phyloP scores from a whole-genome alignment of 2,113 vertebrate genomes.

The Onychostoma macrolepis region DNA sequence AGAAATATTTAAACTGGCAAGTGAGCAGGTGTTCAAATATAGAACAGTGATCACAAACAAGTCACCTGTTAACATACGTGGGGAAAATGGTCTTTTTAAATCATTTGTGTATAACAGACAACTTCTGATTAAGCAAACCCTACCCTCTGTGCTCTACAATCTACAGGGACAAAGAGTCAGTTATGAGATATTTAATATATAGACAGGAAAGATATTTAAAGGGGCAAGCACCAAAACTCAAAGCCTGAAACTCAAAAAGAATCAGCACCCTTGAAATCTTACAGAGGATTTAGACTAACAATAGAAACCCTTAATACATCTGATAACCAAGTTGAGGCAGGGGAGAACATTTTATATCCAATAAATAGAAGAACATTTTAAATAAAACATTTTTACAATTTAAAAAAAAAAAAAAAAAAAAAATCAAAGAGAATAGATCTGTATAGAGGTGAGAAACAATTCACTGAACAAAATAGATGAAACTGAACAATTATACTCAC shows the following conservation, averaged over 20 bases:
- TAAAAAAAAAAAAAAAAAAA: slow-evolving; percentile 56
- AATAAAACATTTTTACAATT: slow-evolving; percentile 80
- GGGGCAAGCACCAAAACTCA: slow-evolving; percentile 69
- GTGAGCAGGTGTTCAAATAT: slow-evolving; percentile 16
- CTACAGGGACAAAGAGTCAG: slow-evolving; percentile 74
- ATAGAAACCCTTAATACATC: slow-evolving; percentile 58
- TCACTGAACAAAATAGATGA: slow-evolving; percentile 58
- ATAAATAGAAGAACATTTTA: slow-evolving; percentile 69
- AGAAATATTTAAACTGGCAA: slow-evolving; percentile 22
- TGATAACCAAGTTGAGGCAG: slow-evolving; percentile 62
- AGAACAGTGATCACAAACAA: slow-evolving; percentile 9
- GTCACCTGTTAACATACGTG: slow-evolving; percentile 1
- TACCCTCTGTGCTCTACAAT: slow-evolving; percentile 71
- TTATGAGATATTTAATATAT: slow-evolving; percentile 76
- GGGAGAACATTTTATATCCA: slow-evolving; percentile 32
- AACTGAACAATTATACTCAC: slow-evolving; percentile 54
- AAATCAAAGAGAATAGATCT: slow-evolving; percentile 64
- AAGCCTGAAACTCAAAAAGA: background rate
- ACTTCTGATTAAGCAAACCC: slow-evolving; percentile 70
- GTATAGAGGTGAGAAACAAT: slow-evolving; percentile 68
- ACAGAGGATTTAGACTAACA: slow-evolving; percentile 62
- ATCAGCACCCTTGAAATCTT: slow-evolving; percentile 61
- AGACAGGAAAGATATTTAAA: slow-evolving; percentile 58
- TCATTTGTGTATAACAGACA: slow-evolving; percentile 63
- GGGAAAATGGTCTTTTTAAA: slow-evolving; percentile 27